These are phyloP conservation scores for Heteractis magnifica DNA, from an alignment of 92 coral and sea anemone species.

Conservation along the genomic window DNA sequence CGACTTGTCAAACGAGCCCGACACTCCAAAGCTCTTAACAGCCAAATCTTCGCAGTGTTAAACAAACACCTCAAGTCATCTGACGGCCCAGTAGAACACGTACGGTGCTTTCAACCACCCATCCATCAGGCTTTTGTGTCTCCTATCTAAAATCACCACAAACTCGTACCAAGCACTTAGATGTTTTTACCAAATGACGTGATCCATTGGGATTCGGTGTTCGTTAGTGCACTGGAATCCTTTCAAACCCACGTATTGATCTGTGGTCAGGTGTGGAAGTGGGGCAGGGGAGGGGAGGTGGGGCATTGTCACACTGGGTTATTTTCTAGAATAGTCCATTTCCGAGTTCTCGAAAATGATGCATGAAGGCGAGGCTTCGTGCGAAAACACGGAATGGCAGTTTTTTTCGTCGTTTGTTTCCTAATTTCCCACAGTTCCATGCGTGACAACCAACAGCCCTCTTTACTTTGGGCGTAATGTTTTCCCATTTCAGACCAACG, in stretches of 20 bases:
- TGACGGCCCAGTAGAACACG: slow-evolving; percentile 95
- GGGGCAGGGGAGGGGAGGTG: background rate
- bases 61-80: slow-evolving; percentile 94
- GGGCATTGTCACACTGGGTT: background rate
- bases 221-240: background rate
- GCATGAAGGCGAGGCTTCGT: too few relatives aligned
- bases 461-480: too few relatives aligned
- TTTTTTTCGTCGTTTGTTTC: too few relatives aligned
- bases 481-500: too few relatives aligned
- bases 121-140: slow-evolving; percentile 92
- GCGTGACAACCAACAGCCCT: too few relatives aligned
- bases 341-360: too few relatives aligned
- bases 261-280: background rate
- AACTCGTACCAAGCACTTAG: background rate
- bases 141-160: slow-evolving; percentile 41
- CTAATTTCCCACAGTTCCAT: too few relatives aligned
- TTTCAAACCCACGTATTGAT: background rate
- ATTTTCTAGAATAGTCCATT: background rate
- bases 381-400: too few relatives aligned
- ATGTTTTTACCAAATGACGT: background rate
- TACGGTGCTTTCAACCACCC: slow-evolving; percentile 97
- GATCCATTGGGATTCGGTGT: background rate
- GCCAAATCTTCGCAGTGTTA: slow-evolving; percentile 84
- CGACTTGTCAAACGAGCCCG: slow-evolving; percentile 90
- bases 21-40: slow-evolving; percentile 78